Conservation (phyloP, 2,888 invertebrate species). For the Ecdyonurus torrentis region DNA sequence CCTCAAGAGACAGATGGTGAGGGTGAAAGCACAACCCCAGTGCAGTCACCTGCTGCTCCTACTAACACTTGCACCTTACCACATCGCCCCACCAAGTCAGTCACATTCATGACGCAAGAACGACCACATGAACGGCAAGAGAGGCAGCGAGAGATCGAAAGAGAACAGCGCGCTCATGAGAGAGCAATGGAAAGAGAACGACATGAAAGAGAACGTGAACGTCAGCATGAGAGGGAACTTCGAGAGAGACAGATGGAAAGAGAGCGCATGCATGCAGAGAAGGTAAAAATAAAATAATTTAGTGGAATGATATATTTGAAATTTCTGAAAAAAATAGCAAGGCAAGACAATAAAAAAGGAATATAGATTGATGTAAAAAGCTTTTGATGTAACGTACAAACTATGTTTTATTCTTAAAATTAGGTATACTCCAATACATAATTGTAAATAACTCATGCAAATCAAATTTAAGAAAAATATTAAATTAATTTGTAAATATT, state of each 20-base stretch:
- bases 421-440: too few relatives aligned
- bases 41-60: neutral
- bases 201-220: neutral
- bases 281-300: too few relatives aligned
- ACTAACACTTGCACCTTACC: neutral
- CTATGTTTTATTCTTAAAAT: too few relatives aligned
- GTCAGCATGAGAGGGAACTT: slow-evolving; percentile 35
- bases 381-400: too few relatives aligned
- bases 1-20: slow-evolving; percentile 57
- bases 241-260: neutral
- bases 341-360: too few relatives aligned
- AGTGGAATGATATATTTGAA: too few relatives aligned
- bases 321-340: too few relatives aligned
- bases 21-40: slow-evolving; percentile 15
- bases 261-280: neutral
- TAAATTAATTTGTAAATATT: too few relatives aligned
- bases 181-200: neutral
- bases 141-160: neutral
- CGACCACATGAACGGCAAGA: neutral
- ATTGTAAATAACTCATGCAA: too few relatives aligned
- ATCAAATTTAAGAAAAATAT: too few relatives aligned
- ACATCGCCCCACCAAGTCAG: neutral
- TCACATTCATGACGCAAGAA: neutral
- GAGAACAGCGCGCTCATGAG: neutral
- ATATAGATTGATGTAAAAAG: too few relatives aligned